Evolutionary conservation across 2,113 vertebrate genomes (phyloP).

Genomic region (Microcebus murinus): DNA sequence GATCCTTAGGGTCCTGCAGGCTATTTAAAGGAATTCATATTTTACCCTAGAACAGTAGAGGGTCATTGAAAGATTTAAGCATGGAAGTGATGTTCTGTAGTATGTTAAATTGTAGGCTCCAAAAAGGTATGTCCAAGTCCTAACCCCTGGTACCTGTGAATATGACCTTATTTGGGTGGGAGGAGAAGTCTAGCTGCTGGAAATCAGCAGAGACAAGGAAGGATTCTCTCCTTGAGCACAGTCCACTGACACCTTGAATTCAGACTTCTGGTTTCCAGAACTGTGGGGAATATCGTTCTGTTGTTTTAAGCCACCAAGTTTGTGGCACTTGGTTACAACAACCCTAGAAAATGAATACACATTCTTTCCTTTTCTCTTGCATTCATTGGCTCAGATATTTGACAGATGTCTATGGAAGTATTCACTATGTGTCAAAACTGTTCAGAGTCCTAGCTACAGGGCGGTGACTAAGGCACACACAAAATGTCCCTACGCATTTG

Average conservation of each 20-base stretch:
- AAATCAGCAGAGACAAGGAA: not conserved
- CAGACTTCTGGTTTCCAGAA: not conserved
- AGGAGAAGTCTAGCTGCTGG: rapidly evolving
- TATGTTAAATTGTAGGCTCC: not conserved
- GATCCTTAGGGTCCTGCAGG: not conserved
- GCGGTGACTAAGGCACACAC: not conserved
- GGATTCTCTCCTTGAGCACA: rapidly evolving
- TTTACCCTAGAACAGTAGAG: not conserved
- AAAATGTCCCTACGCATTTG: not conserved
- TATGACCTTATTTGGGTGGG: not conserved
- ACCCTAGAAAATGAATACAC: not conserved
- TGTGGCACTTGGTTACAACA: not conserved
- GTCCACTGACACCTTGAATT: not conserved
- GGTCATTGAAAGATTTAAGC: not conserved
- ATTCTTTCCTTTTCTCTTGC: not conserved
- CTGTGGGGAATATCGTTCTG: not conserved
- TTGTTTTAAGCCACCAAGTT: not conserved
- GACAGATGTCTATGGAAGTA: not conserved
- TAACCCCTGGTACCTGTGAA: not conserved
- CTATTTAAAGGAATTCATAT: not conserved
- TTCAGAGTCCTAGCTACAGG: slow-evolving; percentile 59
- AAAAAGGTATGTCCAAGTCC: not conserved
- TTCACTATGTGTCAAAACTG: not conserved
- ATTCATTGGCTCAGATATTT: not conserved
- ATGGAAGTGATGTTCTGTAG: not conserved